Base-by-base conservation (phyloP, 1,140 invertebrate genomes). In the Mya arenaria region DNA sequence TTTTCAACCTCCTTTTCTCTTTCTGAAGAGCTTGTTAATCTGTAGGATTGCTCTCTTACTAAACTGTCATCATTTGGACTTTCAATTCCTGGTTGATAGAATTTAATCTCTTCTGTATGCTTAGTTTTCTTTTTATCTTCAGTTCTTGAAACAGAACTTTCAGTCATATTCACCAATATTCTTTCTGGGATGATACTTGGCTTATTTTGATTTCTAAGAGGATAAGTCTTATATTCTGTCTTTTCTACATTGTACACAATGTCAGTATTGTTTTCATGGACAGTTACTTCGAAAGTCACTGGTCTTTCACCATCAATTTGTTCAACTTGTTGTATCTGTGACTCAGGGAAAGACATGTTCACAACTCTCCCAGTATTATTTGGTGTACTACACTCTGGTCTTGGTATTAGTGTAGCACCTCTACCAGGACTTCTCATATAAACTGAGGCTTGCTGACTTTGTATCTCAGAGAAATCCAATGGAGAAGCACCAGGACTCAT, bases 181-280 rank as follows among this genome's bases (percentile, higher is more conserved):
- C 75, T 88, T 65, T 90, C 86, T 25, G 89, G 89, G 52, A 89
- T 78, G 4, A 34, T 78, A 19, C 52, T 75, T 39, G 37, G 28
- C 30, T 62, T 44, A 58, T 41, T 80, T 34, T 62, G 68, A 72
- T 75, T 84, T 55, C 82, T 62, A 19, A 90, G 55, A 2, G 84
- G 52, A 75, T 86, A 88, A n/a, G 88, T 89, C 71, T 84, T 89
- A 73, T 89, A 89, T 62, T 90, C 88, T 36, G 87, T 88, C 30
- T 84, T 88, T 36, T 89, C 87, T 48, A 90, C 86, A 87, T 89
- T 90, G 56, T 90, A 90, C 25, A 82, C 48, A 52, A 90, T 84
- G 62, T 88, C 88, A 15, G 87, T 88, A 65, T 88, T 84, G 52
- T 88, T 85, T 77, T 88, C 84, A 78, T 89, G 88, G 10, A 90